Conservation (phyloP, 2,888 invertebrate species). For the Imbricaverruca yamaguchii region DNA sequence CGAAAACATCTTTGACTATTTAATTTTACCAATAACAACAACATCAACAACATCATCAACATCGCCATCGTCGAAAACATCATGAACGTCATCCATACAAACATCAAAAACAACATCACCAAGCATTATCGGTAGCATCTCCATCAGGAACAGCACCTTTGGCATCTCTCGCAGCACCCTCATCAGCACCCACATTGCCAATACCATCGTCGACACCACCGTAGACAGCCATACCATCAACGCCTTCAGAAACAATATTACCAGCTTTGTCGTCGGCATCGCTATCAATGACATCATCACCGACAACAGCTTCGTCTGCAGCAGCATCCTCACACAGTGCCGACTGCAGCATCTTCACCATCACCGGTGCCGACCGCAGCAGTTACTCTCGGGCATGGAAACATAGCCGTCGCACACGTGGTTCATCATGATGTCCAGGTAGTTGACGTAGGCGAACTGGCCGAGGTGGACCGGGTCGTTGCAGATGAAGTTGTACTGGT, state of each 20-base stretch:
- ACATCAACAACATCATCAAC: background rate
- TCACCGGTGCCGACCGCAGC: background rate
- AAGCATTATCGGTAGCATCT: background rate
- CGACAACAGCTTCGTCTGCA: too few species aligned
- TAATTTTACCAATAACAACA: background rate
- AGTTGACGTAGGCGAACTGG: too few species aligned
- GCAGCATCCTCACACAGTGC: too few species aligned
- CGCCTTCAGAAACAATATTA: background rate
- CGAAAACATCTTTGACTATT: too few species aligned
- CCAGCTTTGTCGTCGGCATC: background rate
- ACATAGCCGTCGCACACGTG: too few species aligned
- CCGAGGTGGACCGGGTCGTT: too few species aligned
- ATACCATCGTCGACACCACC: background rate
- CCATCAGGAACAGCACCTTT: background rate
- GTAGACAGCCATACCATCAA: background rate
- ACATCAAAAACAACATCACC: background rate
- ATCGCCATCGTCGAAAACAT: background rate
- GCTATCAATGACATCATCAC: too few species aligned
- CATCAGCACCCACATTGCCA: background rate
- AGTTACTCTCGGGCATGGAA: too few species aligned
- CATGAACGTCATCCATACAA: background rate
- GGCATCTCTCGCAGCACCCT: background rate
- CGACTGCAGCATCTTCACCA: background rate
- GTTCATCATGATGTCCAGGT: too few species aligned
- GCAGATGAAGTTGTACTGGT: too few species aligned